These are phyloP conservation scores for Agrotis exclamationis DNA, from an alignment of 2,888 invertebrate species.

Conservation along the genomic window DNA sequence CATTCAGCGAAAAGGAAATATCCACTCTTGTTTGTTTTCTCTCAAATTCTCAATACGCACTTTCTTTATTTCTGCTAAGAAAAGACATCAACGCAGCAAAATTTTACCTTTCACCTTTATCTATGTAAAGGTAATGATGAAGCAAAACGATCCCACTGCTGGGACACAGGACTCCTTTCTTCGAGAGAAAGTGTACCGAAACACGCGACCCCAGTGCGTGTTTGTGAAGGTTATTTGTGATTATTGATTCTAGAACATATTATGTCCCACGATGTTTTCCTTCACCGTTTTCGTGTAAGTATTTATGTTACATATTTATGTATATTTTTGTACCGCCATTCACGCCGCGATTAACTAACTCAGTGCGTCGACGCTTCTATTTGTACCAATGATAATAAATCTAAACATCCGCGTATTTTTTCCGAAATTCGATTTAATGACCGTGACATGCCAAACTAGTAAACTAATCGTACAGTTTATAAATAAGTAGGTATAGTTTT, in stretches of 20 bases:
- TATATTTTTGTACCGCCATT: background rate
- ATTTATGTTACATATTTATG: background rate
- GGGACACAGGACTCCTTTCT: too few species aligned
- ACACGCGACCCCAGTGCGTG: too few species aligned
- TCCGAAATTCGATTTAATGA: background rate
- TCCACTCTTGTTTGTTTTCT: too few species aligned
- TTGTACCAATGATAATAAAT: background rate
- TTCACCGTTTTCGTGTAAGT: too few species aligned
- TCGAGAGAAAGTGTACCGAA: too few species aligned
- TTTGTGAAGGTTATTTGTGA: too few species aligned
- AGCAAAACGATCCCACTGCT: too few species aligned
- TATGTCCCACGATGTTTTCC: too few species aligned
- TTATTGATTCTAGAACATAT: too few species aligned
- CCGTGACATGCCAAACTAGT: conserved; percentile 14
- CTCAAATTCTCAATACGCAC: too few species aligned
- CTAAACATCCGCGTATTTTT: conserved; percentile 14
- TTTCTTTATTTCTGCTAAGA: background rate
- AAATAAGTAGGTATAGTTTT: background rate
- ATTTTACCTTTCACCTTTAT: background rate
- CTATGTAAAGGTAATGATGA: background rate
- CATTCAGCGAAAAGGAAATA: too few species aligned
- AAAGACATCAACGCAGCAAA: conserved; percentile 30
- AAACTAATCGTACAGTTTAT: background rate
- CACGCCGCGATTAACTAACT: background rate
- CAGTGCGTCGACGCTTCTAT: conserved; percentile 12